These are phyloP conservation scores for Leptocoma aspasia DNA, from an alignment of 2,113 vertebrate genomes.

Conservation along the genomic window DNA sequence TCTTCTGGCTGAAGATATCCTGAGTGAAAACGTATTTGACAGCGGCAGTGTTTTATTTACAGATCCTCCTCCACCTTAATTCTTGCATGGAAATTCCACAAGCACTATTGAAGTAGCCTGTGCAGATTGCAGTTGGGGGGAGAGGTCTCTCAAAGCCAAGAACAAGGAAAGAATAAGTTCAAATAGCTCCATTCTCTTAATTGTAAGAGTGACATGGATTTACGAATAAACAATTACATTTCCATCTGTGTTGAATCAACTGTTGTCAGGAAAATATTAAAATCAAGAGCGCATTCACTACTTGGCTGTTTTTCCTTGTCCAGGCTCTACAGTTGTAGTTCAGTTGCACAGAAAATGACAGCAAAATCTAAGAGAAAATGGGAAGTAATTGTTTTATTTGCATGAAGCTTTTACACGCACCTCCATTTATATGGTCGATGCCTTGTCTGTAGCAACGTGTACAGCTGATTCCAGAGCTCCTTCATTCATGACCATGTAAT, in stretches of 20 bases:
- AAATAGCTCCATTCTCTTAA: not conserved
- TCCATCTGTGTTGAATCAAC: not conserved
- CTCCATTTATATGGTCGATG: not conserved
- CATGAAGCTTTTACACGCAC: not conserved
- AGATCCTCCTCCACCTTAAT: not conserved
- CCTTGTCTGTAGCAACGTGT: not conserved
- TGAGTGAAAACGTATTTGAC: not conserved
- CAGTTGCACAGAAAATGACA: not conserved
- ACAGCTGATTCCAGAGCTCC: not conserved
- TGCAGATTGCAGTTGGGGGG: not conserved
- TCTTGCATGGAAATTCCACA: not conserved
- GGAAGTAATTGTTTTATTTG: not conserved
- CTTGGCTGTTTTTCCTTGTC: not conserved
- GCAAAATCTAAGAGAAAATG: not conserved
- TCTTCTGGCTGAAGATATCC: not conserved
- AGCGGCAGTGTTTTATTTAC: not conserved
- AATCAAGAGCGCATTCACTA: not conserved
- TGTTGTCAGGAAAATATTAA: not conserved
- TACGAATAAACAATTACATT: not conserved
- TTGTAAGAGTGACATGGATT: not conserved
- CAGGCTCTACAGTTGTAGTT: not conserved
- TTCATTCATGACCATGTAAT: not conserved
- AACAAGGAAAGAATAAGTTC: not conserved
- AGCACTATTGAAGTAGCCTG: not conserved
- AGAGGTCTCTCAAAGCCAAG: not conserved